Percentiles rank a stretch among this genome's conserved stretches.
phyloP scores from a whole-genome alignment of 2,113 vertebrate genomes.

The Coregonus clupeaformis region DNA sequence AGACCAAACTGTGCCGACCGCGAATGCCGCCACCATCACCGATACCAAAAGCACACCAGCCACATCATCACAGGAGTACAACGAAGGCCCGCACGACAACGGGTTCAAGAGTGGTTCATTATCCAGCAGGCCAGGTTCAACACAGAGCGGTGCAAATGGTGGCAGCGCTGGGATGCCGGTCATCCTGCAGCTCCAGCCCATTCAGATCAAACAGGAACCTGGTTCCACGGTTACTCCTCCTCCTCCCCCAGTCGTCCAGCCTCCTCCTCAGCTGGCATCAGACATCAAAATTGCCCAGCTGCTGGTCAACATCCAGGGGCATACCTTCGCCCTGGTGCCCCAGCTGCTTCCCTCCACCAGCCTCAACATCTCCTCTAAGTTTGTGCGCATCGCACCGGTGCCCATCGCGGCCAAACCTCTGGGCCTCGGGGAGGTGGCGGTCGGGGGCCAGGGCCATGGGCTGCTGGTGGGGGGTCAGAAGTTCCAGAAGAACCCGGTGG shows the following conservation, averaged over 20 bases:
- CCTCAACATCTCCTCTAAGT: conserved; percentile 84
- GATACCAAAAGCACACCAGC: conserved; percentile 68
- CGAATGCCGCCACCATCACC: conserved; percentile 43
- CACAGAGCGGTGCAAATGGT: conserved; percentile 47
- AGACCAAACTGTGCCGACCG: conserved; percentile 70
- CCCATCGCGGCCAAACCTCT: conserved; percentile 91
- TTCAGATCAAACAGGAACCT: conserved; percentile 84
- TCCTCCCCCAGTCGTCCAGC: not conserved
- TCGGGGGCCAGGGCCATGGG: conserved; percentile 60
- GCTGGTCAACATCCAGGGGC: conserved; percentile 92
- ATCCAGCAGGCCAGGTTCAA: conserved; percentile 51
- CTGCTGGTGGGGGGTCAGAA: conserved; percentile 83
- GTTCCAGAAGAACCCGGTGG: conserved; percentile 87
- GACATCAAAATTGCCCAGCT: conserved; percentile 89
- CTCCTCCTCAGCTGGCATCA: conserved; percentile 60
- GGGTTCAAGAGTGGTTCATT: conserved; percentile 52
- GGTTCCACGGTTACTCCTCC: conserved; percentile 1
- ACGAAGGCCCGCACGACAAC: conserved; percentile 22
- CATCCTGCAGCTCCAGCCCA: conserved; percentile 86
- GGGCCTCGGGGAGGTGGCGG: conserved; percentile 71
- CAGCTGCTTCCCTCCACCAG: conserved; percentile 82
- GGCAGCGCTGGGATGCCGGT: conserved; percentile 71
- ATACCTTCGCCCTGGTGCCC: conserved; percentile 92
- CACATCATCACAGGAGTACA: not conserved
- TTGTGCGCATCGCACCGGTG: conserved; percentile 93